Base-by-base conservation (phyloP, 2,113 vertebrate genomes). In the Paedocypris sp. region DNA sequence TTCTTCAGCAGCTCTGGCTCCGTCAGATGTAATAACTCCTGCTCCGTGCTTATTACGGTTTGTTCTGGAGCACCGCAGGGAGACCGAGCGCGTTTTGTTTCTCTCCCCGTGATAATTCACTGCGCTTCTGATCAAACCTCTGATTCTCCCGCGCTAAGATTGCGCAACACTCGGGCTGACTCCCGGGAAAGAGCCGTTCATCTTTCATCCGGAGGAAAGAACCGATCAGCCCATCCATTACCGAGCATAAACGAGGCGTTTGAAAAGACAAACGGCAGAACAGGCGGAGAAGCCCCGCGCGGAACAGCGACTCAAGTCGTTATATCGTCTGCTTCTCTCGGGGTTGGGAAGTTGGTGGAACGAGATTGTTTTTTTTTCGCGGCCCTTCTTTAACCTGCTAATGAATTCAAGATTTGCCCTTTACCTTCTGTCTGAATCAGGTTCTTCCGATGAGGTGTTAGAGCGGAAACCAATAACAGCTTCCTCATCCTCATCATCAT, bases 51-150 rank as follows among this genome's bases (percentile, higher is more conserved):
- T 67, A 54, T 52, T 59, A 54, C n/a, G 49, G 29, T 49, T 57
- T 67, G 65, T 65, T 35, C 47, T 71, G 57, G 69, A 73, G 63
- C 60, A 69, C 66, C 43, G n/a, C n/a, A 57, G 46, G 52, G 50
- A 64, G 50, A 69, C 33, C 57, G 48, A 22, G 60, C 31, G 29
- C 54, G 64, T 74, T 49, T 72, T 66, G 62, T 49, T 61, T 48
- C 68, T 77, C 75, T 75, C 77, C 70, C 64, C 77, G 78, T 82
- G 83, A 82, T 82, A 82, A 75, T 81, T 84, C 77, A 76, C 73
- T 81, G 81, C 81, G 73, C 50, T 69, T 77, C 75, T 49, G 61
- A 72, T 83, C 76, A 83, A 77, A 73, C 78, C 76, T 77, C 72
- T 43, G 25, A 70, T 79, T 56, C 76, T 68, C 64, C 61, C 36